Base-by-base conservation (phyloP, 2,888 invertebrate genomes). In the Andrena flavipes region DNA sequence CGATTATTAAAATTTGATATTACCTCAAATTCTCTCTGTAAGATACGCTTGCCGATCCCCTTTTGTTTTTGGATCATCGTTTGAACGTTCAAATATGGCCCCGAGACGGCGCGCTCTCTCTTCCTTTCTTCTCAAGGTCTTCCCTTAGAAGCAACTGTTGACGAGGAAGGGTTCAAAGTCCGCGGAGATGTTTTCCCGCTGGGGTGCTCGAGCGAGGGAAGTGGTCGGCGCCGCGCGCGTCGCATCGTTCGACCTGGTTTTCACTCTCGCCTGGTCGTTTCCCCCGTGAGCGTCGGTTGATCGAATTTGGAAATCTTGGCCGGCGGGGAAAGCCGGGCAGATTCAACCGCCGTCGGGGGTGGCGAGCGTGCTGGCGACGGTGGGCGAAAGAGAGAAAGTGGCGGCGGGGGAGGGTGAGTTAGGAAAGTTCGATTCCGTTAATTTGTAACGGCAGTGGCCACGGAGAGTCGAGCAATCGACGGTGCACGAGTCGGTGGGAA, bases 391-490 rank as follows among this genome's bases (percentile, higher is more conserved):
- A 26, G 69, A 8, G 60, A 10, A 48, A 13, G 59, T 3, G 48
- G 59, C 2, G 48, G 48, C 16, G 42, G 16, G 6, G 4, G 35
- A n/a, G n/a, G 30, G 5, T 10, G 63, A 68, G 56, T 35, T 16
- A 20, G 68, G 26, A 64, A 69, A 69, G 64, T 75, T 71, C 65
- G 79, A 78, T 62, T 33, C 74, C 54, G 84, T 85, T 87, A 85
- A 87, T 87, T 84, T 56, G 87, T 74, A 84, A 84, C 77, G 71
- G 73, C 64, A 49, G 54, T 29, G 72, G 72, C 67, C 78, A 68
- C 71, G 81, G 76, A 79, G 70, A 49, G 71, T 64, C 68, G 84
- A 69, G 68, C 85, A 71, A 87, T 85, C 84, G 84, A 77, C 78
- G 80, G 64, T 59, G 51, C 85, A 63, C 81, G 80, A 80, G 76